These are phyloP conservation scores for Nemotelus pantherinus DNA, from an alignment of 2,888 invertebrate genomes.

Conservation along the genomic window DNA sequence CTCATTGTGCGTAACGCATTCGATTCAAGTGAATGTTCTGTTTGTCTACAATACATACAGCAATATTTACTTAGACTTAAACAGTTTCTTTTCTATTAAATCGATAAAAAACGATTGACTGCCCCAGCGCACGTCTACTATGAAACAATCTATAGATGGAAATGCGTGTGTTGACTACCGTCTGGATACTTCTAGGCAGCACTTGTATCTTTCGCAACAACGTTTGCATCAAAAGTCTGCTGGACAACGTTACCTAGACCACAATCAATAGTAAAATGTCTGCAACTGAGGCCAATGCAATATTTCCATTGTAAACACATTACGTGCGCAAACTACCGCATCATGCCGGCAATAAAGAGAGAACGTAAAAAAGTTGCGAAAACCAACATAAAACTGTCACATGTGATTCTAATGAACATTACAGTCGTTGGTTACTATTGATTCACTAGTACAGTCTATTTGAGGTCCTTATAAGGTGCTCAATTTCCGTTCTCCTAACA, in stretches of 20 bases:
- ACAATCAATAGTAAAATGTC: not conserved
- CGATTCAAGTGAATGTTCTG: too few relatives aligned
- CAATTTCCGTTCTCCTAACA: slow-evolving; percentile 12
- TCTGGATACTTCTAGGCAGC: too few relatives aligned
- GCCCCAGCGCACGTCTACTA: too few relatives aligned
- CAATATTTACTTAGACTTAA: too few relatives aligned
- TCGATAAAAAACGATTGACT: too few relatives aligned
- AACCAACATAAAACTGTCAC: slow-evolving; percentile 7
- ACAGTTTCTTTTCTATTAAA: too few relatives aligned
- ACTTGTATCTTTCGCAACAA: too few relatives aligned
- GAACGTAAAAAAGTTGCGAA: not conserved
- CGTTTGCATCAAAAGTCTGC: not conserved
- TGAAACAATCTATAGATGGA: too few relatives aligned
- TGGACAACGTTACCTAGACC: not conserved
- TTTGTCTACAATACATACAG: too few relatives aligned
- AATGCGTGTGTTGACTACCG: too few relatives aligned
- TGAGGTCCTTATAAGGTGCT: slow-evolving; percentile 9
- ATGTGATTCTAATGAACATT: slow-evolving; percentile 7
- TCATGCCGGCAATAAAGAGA: slow-evolving; percentile 2
- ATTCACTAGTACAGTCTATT: not conserved
- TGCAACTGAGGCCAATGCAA: not conserved
- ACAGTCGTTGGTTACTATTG: not conserved
- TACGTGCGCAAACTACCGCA: slow-evolving; percentile 26
- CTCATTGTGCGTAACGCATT: too few relatives aligned
- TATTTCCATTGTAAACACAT: slow-evolving; percentile 12